Percentiles rank a stretch among this genome's conserved stretches.
phyloP scores from a whole-genome alignment of 1,140 invertebrate genomes.

The Zaprionus camerounensis region DNA sequence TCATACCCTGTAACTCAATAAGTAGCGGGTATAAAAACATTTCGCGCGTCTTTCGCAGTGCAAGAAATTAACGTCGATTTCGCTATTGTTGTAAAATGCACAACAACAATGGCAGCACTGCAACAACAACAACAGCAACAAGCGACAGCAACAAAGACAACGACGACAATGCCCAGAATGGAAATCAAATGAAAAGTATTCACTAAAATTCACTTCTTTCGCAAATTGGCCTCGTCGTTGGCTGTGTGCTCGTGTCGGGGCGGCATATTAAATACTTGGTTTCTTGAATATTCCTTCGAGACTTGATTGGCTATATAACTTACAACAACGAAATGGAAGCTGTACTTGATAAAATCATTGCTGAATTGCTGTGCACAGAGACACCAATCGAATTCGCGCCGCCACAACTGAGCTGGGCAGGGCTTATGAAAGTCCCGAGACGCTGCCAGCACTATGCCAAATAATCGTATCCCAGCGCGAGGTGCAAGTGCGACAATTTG shows the following conservation, averaged over 20 bases:
- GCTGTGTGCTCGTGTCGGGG: conserved; percentile 16
- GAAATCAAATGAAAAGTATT: conserved; percentile 15
- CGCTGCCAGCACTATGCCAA: conserved; percentile 86
- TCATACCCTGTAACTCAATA: neutral
- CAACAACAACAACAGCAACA: conserved; percentile 3
- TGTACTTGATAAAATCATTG: conserved; percentile 68
- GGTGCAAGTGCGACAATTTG: conserved; percentile 88
- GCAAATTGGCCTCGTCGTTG: conserved; percentile 27
- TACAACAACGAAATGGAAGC: conserved; percentile 42
- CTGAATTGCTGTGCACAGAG: conserved; percentile 71
- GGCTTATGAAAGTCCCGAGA: conserved; percentile 87
- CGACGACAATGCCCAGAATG: neutral
- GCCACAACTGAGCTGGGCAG: conserved; percentile 87
- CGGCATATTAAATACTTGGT: conserved; percentile 28
- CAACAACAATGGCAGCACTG: conserved; percentile 9
- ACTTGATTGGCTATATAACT: conserved; percentile 6
- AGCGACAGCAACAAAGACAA: conserved; percentile 2
- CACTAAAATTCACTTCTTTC: conserved; percentile 24
- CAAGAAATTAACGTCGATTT: conserved; percentile 42
- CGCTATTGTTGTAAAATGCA: conserved; percentile 30
- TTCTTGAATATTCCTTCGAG: conserved; percentile 14
- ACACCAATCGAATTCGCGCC: conserved; percentile 85
- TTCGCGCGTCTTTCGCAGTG: conserved; percentile 18
- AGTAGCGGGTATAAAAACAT: neutral
- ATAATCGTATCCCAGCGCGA: conserved; percentile 86